Conservation (phyloP, 1,140 invertebrate species). For the Microplitis demolitor region DNA sequence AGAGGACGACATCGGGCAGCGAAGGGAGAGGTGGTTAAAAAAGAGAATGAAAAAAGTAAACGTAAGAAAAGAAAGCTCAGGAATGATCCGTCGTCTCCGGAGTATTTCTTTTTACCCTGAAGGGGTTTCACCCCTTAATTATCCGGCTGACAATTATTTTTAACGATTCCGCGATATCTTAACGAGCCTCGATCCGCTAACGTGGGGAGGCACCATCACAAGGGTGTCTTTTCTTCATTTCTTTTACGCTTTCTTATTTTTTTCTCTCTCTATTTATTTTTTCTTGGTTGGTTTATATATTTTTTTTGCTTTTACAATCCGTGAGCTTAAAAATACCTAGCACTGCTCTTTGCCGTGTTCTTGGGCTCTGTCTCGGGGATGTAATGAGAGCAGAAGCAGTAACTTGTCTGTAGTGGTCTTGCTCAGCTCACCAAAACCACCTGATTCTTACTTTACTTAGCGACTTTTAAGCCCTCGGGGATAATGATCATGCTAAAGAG, state of each 20-base stretch:
- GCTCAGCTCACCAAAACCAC: too few species aligned
- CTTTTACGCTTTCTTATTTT: neutral
- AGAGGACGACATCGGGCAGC: too few species aligned
- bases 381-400: too few species aligned
- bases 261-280: neutral
- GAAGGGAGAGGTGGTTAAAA: slow-evolving; percentile 21
- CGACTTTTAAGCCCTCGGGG: too few species aligned
- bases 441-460: too few species aligned
- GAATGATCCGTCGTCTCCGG: slow-evolving; percentile 32
- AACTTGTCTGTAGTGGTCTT: too few species aligned
- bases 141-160: slow-evolving; percentile 61
- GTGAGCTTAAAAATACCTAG: too few species aligned
- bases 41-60: slow-evolving; percentile 22
- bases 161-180: slow-evolving; percentile 59
- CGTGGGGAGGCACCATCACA: slow-evolving; percentile 29
- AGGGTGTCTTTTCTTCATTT: slow-evolving; percentile 19
- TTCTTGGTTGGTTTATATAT: neutral
- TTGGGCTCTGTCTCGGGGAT: too few species aligned
- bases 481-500: too few species aligned
- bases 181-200: slow-evolving; percentile 54
- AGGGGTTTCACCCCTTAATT: slow-evolving; percentile 55
- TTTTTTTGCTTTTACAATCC: neutral
- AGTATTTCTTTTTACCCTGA: slow-evolving; percentile 25
- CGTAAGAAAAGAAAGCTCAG: slow-evolving; percentile 36
- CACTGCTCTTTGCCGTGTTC: too few species aligned